These are phyloP conservation scores for Drosophila buzzatii DNA, from an alignment of 2,888 invertebrate species.

Conservation along the genomic window DNA sequence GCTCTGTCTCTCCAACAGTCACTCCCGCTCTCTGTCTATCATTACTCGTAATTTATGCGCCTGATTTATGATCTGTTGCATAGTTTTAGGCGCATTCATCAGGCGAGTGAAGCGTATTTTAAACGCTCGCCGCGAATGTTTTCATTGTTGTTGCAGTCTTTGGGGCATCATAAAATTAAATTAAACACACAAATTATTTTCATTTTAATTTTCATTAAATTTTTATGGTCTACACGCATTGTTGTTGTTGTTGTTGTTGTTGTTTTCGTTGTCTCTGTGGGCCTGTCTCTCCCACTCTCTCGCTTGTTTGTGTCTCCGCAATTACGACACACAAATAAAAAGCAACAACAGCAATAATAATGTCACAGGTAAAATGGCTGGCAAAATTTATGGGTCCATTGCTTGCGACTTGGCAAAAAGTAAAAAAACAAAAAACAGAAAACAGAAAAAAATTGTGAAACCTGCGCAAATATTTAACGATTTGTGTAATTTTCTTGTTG, in stretches of 20 bases:
- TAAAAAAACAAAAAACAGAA: neutral
- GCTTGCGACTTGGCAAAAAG: conserved; percentile 34
- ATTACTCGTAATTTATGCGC: conserved; percentile 67
- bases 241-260: conserved; percentile 22
- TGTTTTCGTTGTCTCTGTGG: conserved; percentile 30
- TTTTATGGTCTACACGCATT: conserved; percentile 59
- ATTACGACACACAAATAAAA: conserved; percentile 77
- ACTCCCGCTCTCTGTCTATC: neutral
- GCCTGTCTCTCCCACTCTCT: neutral
- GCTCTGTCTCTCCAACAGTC: too few relatives aligned
- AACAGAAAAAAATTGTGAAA: conserved; percentile 16
- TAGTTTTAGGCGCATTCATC: conserved; percentile 80
- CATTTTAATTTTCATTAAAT: conserved; percentile 81
- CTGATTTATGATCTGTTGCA: conserved; percentile 80
- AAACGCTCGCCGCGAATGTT: conserved; percentile 35
- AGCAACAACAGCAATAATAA: conserved; percentile 65
- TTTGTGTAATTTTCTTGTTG: conserved; percentile 81
- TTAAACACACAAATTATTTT: conserved; percentile 79
- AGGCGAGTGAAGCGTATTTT: conserved; percentile 47
- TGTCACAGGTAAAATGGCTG: conserved; percentile 80
- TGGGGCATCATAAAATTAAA: conserved; percentile 79
- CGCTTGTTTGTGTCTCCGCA: conserved; percentile 55
- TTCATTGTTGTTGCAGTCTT: conserved; percentile 51
- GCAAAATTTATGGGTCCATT: conserved; percentile 66
- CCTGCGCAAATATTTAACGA: conserved; percentile 76